Evolutionary conservation across 2,888 invertebrate genomes (phyloP), one percentile per base, ranked within the genome.

Genomic region (Troglohyphantes excavatus): DNA sequence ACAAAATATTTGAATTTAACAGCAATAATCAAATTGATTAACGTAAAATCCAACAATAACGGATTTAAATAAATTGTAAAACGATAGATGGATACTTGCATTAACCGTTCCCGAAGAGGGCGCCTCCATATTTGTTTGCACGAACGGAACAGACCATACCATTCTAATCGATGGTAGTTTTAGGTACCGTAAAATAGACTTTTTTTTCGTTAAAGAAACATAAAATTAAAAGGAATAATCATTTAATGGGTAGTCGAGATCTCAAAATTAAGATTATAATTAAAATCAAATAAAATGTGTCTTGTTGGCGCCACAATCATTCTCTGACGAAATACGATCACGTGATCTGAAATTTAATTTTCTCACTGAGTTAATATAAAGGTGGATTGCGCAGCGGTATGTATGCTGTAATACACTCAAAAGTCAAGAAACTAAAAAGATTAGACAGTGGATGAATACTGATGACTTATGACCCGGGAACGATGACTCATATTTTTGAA

Each of bases 51-150:
- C 0, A 53, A 53, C n/a, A 53, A 53, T n/a, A n/a, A 1, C 1
- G 17, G 53, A 5, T 33, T 33, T 33, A 33, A 33, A 33, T 2
- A 53, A 53, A 53, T 13, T 53, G 53, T 53, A 17, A 43, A 33
- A 72, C 6, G 46, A 26, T 39, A 23, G 43, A 6, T 46, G 46
- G 21, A 72, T 78, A 43, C 78, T 63, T 65, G 70, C 59, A 82
- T 33, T 23, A 70, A 61, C 33, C 82, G 59, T 59, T 61, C 61
- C 82, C 33, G 75, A 89, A 89, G 88, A 89, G 88, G 88, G 88
- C 88, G 88, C 88, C 88, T 89, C 88, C 88, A 89, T 89, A 89
- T 89, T 89, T 83, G 88, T 89, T 89, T 46, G 70, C 59, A 67
- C 68, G 68, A 89, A 82, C 68, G 29, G 39, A 23, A 89, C 23